Base-by-base conservation (phyloP, 2,113 vertebrate species). In the Rostratula benghalensis region DNA sequence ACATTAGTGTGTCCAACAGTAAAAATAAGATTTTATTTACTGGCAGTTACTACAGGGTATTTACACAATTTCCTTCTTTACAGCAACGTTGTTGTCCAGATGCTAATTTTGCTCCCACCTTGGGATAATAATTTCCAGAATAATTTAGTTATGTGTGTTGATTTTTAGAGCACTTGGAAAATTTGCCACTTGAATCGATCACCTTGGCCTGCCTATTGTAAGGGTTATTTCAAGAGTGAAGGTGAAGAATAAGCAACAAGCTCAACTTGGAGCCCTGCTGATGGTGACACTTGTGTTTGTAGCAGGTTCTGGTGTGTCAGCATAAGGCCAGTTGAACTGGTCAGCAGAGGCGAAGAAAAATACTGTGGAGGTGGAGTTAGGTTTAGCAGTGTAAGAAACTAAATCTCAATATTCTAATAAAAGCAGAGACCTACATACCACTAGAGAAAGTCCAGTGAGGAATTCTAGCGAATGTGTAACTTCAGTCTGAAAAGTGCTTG, bases 221-320 rank as follows among this genome's bases (percentile, higher is more conserved):
- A 69, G 51, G 9, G 11, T 54, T 74, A 70, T 77, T 56, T 53
- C 63, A 23, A 59, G 50, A 56, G 59, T 4, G 51, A 43, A 54
- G 77, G 85, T 35, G 46, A 53, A 65, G 67, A 64, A 31, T 30
- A 27, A 37, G 70, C 0, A 1, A 27, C 65, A 43, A 57, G 53
- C 31, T 14, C 22, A 17, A 9, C 31, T 33, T 0, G 0, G 48
- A 11, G 9, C 50, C 11, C 67, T 57, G 63, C 74, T 82, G 65
- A 39, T 45, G 16, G 43, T 8, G 31, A 6, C 41, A 3, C 35
- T 51, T 24, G 39, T 8, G 37, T 50, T 65, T 50, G 90, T 45
- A 45, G 75, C 45, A 64, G 70, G 8, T 9, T 1, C 2, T 2
- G 2, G 27, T 28, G 20, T 31, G 79, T 80, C 0, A 0, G 68